phyloP scores from a whole-genome alignment of 2,797 vertebrate genomes.

The Takifugu ocellatus region DNA sequence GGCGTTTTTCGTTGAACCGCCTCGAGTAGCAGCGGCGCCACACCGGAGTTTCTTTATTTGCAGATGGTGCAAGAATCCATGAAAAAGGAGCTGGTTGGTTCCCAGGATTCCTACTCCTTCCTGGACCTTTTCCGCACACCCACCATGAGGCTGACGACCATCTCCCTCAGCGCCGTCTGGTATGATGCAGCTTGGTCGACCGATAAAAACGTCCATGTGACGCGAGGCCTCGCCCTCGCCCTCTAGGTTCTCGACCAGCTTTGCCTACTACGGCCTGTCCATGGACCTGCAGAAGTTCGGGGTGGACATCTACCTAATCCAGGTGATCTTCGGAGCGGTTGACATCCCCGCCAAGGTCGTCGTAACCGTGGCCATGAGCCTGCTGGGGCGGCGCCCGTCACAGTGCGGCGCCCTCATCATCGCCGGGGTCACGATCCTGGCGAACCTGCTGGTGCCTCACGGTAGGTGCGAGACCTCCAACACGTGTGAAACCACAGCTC shows the following conservation, averaged over 20 bases:
- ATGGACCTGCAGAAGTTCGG: slow-evolving; percentile 92
- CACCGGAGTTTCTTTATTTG: background rate
- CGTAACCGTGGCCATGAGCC: slow-evolving; percentile 77
- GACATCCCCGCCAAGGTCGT: slow-evolving; percentile 90
- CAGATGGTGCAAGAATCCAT: slow-evolving; percentile 80
- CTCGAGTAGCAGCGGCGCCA: background rate
- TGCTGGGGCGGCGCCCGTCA: slow-evolving; percentile 81
- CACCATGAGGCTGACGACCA: slow-evolving; percentile 75
- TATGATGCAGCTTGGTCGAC: slow-evolving; percentile 34
- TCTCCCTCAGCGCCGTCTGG: slow-evolving; percentile 81
- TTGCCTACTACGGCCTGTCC: slow-evolving; percentile 87
- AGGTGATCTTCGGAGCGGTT: slow-evolving; percentile 89
- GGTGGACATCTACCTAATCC: slow-evolving; percentile 87
- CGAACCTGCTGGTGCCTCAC: slow-evolving; percentile 81
- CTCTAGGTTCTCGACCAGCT: slow-evolving; percentile 87
- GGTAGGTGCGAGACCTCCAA: slow-evolving; percentile 70
- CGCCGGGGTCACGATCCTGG: slow-evolving; percentile 79
- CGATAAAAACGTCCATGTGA: too few relatives aligned
- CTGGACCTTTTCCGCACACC: slow-evolving; percentile 81
- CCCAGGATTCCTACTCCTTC: slow-evolving; percentile 58
- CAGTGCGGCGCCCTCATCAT: slow-evolving; percentile 76
- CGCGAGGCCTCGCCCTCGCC: background rate
- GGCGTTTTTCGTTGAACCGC: background rate
- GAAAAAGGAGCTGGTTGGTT: slow-evolving; percentile 77
- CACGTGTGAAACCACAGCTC: background rate